Percentiles rank a stretch among this genome's conserved stretches.
Evolutionary conservation across 2,888 invertebrate genomes (phyloP).

Genomic region (Aethes cnicana): DNA sequence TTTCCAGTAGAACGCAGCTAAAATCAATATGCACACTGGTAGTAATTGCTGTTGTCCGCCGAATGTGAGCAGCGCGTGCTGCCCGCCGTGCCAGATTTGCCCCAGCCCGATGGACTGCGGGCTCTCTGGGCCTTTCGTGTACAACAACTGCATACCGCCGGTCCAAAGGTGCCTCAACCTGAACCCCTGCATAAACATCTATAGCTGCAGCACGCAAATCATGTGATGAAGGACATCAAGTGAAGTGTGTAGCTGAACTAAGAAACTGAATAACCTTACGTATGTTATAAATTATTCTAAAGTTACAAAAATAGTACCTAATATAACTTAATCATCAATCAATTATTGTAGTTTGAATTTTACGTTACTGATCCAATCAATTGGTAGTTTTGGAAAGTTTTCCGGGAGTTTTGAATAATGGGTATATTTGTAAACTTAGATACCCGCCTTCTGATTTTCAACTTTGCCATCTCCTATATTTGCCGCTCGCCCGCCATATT

Average conservation of each 20-base stretch:
- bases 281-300: too few species aligned
- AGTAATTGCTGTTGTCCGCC: background rate
- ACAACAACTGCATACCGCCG: background rate
- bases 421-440: too few species aligned
- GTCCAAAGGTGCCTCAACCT: background rate
- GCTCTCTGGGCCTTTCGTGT: background rate
- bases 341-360: too few species aligned
- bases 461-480: too few species aligned
- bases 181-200: background rate
- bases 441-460: too few species aligned
- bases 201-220: background rate
- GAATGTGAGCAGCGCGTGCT: conserved; percentile 11
- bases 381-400: too few species aligned
- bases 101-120: background rate
- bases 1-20: background rate
- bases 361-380: too few species aligned
- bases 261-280: too few species aligned
- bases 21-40: conserved; percentile 11
- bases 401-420: too few species aligned
- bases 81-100: conserved; percentile 27
- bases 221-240: background rate
- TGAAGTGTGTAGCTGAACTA: background rate
- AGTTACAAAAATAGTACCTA: too few species aligned
- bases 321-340: too few species aligned
- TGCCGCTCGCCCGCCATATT: too few species aligned